These are phyloP conservation scores for Cephalopachus bancanus DNA, from an alignment of 2,797 vertebrate species.

Conservation along the genomic window DNA sequence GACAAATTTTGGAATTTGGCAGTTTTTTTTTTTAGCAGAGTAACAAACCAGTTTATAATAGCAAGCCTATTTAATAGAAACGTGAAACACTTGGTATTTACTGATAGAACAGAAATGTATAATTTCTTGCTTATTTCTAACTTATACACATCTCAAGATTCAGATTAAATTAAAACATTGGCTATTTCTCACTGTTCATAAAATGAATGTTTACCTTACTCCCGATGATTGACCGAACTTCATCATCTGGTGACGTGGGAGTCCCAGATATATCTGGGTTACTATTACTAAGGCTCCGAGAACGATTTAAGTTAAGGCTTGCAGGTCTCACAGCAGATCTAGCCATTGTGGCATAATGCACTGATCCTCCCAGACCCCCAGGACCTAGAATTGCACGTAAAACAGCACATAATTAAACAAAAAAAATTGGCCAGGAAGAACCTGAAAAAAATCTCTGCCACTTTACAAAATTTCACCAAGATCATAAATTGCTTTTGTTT, in stretches of 20 bases:
- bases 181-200: not conserved
- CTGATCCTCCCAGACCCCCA: conserved; percentile 95
- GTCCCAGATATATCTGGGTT: conserved; percentile 99
- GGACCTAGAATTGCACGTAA: conserved; percentile 86
- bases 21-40: conserved; percentile 1
- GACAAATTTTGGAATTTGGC: conserved; percentile 16
- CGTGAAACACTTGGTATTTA: not conserved
- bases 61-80: conserved; percentile 46
- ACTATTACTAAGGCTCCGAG: conserved; percentile 99
- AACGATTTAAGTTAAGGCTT: conserved; percentile 98
- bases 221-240: conserved; percentile 98
- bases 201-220: conserved; percentile 93
- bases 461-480: conserved; percentile 21
- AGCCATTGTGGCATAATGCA: conserved; percentile 99
- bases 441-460: not conserved
- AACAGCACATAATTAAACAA: conserved; percentile 51
- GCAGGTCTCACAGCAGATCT: conserved; percentile 96
- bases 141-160: conserved; percentile 58
- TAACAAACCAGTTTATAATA: conserved; percentile 5
- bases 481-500: conserved; percentile 47
- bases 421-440: conserved; percentile 42
- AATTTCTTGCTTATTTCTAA: conserved; percentile 43
- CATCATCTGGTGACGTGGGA: conserved; percentile 97
- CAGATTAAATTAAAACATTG: conserved; percentile 42
- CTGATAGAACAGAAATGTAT: not conserved